Percentiles rank a stretch among this genome's conserved stretches.
Conservation (phyloP, 2,888 invertebrate species). For the Prionchulus punctatus region DNA sequence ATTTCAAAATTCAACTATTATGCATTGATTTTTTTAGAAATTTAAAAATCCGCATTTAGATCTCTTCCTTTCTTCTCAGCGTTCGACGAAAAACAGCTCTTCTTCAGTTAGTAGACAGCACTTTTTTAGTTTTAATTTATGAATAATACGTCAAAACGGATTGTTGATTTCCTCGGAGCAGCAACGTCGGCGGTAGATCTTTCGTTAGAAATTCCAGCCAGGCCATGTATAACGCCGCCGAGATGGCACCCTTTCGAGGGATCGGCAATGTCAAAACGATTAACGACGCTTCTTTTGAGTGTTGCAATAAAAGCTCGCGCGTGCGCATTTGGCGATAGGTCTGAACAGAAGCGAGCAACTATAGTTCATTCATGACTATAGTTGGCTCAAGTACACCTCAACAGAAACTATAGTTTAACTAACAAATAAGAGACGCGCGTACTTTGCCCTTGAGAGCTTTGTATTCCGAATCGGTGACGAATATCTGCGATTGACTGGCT, state of each 20-base stretch:
- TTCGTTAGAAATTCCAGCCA: slow-evolving; percentile 81
- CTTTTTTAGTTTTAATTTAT: no score
- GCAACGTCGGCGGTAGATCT: slow-evolving; percentile 69
- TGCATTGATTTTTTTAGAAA: no score
- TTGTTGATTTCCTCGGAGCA: slow-evolving; percentile 42
- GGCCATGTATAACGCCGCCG: slow-evolving; percentile 80
- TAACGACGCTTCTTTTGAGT: slow-evolving; percentile 65
- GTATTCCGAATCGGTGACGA: slow-evolving; percentile 18
- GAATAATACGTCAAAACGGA: slow-evolving; percentile 43
- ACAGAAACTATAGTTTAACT: not conserved
- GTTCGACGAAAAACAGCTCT: no score
- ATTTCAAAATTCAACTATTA: no score
- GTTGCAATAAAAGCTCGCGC: slow-evolving; percentile 61
- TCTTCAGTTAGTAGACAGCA: no score
- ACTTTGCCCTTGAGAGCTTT: slow-evolving; percentile 23
- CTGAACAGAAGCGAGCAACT: slow-evolving; percentile 24
- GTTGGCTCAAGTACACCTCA: not conserved
- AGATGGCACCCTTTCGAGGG: slow-evolving; percentile 74
- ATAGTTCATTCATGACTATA: not conserved
- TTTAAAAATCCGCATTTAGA: no score
- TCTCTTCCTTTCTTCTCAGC: no score
- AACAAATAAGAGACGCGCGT: not conserved
- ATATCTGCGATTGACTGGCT: not conserved
- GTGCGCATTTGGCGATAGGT: slow-evolving; percentile 75
- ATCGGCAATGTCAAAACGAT: slow-evolving; percentile 86